phyloP scores from a whole-genome alignment of 2,888 invertebrate genomes.

The Allolobophora icterica region DNA sequence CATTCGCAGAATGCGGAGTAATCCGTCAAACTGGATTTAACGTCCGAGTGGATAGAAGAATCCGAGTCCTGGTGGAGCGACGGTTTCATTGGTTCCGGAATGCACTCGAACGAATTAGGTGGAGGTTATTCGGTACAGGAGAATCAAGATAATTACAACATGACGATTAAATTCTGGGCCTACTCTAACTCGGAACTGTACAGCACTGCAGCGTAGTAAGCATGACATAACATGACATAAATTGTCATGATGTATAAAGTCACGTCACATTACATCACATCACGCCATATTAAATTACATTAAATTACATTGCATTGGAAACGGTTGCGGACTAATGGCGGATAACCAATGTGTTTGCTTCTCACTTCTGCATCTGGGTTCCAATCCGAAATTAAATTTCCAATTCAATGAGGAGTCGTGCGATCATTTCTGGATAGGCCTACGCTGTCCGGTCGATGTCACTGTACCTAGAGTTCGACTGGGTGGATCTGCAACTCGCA shows the following conservation, averaged over 20 bases:
- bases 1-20: not conserved
- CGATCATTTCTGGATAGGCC: too few relatives aligned
- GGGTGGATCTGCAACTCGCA: too few relatives aligned
- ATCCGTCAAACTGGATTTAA: slow-evolving; percentile 9
- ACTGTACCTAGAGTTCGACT: too few relatives aligned
- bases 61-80: not conserved
- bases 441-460: too few relatives aligned
- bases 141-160: not conserved
- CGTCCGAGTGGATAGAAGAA: not conserved
- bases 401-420: too few relatives aligned
- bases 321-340: too few relatives aligned
- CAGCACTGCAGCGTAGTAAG: not conserved
- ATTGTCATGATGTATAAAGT: not conserved
- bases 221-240: not conserved
- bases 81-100: not conserved
- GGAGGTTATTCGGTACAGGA: not conserved
- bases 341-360: too few relatives aligned
- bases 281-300: too few relatives aligned
- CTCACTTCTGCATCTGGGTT: too few relatives aligned
- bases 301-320: too few relatives aligned
- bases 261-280: too few relatives aligned
- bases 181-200: not conserved
- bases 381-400: too few relatives aligned
- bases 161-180: not conserved
- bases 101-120: not conserved